A percentile compares a stretch with the other conserved stretches of the same genome.
Conservation (phyloP, 2,113 vertebrate genomes). For the Rhipidura dahli region DNA sequence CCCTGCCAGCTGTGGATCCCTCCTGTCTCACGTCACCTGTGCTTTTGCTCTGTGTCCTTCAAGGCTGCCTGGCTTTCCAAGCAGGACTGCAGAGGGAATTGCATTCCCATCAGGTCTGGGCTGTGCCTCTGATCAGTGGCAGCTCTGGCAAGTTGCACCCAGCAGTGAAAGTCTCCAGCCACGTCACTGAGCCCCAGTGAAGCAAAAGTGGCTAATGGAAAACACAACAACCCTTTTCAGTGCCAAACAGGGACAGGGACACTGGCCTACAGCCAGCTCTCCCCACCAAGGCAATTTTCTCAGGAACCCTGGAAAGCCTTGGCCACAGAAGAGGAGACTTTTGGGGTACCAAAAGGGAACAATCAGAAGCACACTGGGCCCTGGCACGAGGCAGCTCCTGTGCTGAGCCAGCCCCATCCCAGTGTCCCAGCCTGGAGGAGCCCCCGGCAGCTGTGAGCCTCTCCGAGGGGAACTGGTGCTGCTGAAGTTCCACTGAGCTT, state of each 20-base stretch:
- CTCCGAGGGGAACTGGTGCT: fast-evolving
- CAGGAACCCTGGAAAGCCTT: neutral
- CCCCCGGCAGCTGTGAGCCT: fast-evolving
- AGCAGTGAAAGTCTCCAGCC: neutral
- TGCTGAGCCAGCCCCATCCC: neutral
- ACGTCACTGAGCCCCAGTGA: neutral
- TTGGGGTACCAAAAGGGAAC: neutral
- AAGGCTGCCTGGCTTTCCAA: fast-evolving
- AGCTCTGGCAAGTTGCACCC: neutral
- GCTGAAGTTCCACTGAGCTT: neutral
- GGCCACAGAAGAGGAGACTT: neutral
- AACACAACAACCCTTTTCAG: fast-evolving
- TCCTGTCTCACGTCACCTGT: neutral
- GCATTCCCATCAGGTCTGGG: fast-evolving
- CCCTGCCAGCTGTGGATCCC: fast-evolving
- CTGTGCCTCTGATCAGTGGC: neutral
- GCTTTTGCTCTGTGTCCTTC: neutral
- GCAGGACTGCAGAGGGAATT: neutral
- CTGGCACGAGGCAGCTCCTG: neutral
- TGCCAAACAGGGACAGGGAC: neutral
- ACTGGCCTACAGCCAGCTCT: fast-evolving
- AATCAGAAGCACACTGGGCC: neutral
- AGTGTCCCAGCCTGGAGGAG: neutral
- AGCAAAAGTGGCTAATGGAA: neutral
- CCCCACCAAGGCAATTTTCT: neutral